Conservation (phyloP, 2,797 vertebrate species). For the Antennarius maculatus region DNA sequence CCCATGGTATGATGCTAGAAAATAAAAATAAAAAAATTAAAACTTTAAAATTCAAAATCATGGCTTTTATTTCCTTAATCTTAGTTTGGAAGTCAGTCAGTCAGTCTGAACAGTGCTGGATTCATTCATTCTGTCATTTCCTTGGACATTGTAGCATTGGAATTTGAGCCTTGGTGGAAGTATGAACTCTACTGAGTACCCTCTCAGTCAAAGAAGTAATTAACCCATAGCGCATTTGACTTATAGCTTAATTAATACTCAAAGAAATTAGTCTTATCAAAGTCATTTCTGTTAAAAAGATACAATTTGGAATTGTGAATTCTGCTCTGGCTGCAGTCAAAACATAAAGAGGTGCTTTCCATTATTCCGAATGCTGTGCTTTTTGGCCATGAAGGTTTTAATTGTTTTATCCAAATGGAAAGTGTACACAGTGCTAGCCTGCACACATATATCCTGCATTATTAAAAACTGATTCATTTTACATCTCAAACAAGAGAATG, state of each 20-base stretch:
- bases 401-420: conserved; percentile 49
- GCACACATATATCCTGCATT: conserved; percentile 28
- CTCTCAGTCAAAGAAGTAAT: background rate
- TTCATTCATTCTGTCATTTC: no score
- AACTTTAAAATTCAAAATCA: no score
- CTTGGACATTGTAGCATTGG: no score
- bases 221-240: conserved; percentile 6
- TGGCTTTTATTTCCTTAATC: no score
- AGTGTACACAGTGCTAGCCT: conserved; percentile 14
- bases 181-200: no score
- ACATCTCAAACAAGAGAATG: conserved; percentile 56
- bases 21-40: no score
- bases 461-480: conserved; percentile 60
- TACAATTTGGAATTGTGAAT: conserved; percentile 7
- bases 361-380: conserved; percentile 47
- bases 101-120: no score
- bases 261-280: conserved; percentile 22
- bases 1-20: no score
- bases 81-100: no score
- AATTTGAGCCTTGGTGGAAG: no score
- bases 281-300: conserved; percentile 22
- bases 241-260: conserved; percentile 5
- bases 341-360: conserved; percentile 30
- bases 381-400: conserved; percentile 49
- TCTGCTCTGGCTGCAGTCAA: conserved; percentile 40